These are phyloP conservation scores for Harpalus rubripes DNA, from an alignment of 2,888 invertebrate genomes.

Conservation along the genomic window DNA sequence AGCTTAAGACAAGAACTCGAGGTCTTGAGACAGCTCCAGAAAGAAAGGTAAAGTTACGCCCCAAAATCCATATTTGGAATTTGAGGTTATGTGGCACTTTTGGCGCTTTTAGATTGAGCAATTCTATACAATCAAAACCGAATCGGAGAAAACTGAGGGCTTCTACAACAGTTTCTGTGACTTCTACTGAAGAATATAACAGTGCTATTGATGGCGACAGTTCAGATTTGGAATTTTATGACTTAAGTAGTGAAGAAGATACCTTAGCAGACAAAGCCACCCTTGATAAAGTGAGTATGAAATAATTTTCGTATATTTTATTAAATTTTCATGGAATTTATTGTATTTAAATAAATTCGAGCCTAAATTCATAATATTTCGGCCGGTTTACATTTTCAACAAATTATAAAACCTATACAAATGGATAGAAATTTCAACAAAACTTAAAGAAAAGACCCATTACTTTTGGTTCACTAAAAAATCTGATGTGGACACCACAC, in stretches of 20 bases:
- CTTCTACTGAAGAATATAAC: conserved; percentile 72
- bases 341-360: no score
- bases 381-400: no score
- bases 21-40: conserved; percentile 71
- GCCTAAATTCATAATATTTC: no score
- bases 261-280: conserved; percentile 69
- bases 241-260: conserved; percentile 75
- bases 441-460: no score
- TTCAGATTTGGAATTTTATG: conserved; percentile 76
- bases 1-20: conserved; percentile 73
- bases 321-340: no score
- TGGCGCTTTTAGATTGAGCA: conserved; percentile 60
- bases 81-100: conserved; percentile 57
- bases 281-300: conserved; percentile 58
- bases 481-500: no score
- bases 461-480: no score
- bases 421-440: no score
- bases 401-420: no score
- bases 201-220: conserved; percentile 74
- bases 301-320: conserved; percentile 3
- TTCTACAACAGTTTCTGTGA: conserved; percentile 67
- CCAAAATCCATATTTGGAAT: conserved; percentile 45
- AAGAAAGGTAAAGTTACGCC: conserved; percentile 68
- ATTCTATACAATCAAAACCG: conserved; percentile 62
- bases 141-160: conserved; percentile 40